Evolutionary conservation across 2,888 invertebrate genomes (phyloP).

Genomic region (Drosophila parthenogenetica): DNA sequence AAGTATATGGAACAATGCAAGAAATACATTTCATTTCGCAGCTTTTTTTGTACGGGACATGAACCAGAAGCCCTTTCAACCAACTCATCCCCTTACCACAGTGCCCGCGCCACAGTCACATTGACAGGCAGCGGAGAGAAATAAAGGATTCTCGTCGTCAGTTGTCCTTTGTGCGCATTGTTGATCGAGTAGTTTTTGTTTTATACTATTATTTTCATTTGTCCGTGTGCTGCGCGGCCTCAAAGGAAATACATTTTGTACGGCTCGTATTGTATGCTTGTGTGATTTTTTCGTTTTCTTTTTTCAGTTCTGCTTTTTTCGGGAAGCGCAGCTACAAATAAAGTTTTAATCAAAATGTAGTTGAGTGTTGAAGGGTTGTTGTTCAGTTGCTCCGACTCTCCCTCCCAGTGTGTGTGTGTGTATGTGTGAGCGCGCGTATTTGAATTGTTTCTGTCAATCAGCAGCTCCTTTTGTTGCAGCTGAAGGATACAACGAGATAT

Average conservation of each 20-base stretch:
- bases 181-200: conserved; percentile 71
- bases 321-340: conserved; percentile 67
- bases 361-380: conserved; percentile 79
- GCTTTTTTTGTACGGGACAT: conserved; percentile 51
- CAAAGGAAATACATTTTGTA: conserved; percentile 65
- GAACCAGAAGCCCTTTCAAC: conserved; percentile 20
- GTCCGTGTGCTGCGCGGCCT: conserved; percentile 36
- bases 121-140: conserved; percentile 52
- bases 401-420: conserved; percentile 15
- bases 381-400: conserved; percentile 35
- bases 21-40: conserved; percentile 71
- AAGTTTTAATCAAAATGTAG: conserved; percentile 80
- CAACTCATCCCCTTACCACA: conserved; percentile 6
- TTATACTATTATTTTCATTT: conserved; percentile 47
- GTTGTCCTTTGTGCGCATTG: conserved; percentile 72
- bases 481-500: conserved; percentile 80
- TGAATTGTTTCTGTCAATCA: conserved; percentile 81
- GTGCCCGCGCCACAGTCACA: conserved; percentile 25
- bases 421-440: conserved; percentile 32
- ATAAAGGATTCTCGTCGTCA: conserved; percentile 64
- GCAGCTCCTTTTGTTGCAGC: conserved; percentile 77
- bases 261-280: conserved; percentile 43
- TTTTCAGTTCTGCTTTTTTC: conserved; percentile 15
- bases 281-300: conserved; percentile 6
- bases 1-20: conserved; percentile 41